A percentile compares a stretch with the other conserved stretches of the same genome.
These are phyloP conservation scores for Apeltes quadracus DNA, from an alignment of 2,113 vertebrate genomes.

Conservation along the genomic window DNA sequence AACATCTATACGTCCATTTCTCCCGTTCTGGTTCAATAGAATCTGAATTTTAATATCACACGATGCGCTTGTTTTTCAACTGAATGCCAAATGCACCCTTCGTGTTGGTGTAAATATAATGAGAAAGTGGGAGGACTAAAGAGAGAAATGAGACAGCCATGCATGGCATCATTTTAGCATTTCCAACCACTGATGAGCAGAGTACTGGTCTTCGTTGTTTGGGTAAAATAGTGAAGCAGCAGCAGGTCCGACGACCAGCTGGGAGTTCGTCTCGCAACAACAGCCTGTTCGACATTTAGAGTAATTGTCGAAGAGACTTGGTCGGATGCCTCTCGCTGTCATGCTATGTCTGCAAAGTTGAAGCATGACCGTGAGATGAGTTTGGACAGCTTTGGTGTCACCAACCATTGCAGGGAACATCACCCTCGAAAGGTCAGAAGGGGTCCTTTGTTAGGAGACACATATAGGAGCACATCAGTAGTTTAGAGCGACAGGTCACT, in stretches of 20 bases:
- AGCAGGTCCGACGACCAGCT: constrained; percentile 13
- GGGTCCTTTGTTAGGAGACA: constrained; percentile 41
- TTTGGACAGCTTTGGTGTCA: constrained; percentile 72
- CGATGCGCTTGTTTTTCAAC: constrained; percentile 14
- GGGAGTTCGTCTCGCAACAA: constrained; percentile 17
- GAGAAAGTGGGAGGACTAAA: constrained; percentile 1
- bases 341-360: constrained; percentile 52
- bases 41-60: constrained; percentile 44
- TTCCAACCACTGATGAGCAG: constrained; percentile 21
- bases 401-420: constrained; percentile 69
- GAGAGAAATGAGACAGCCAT: constrained; percentile 21
- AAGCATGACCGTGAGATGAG: constrained; percentile 63
- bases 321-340: constrained; percentile 66
- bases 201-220: background rate
- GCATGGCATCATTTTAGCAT: constrained; percentile 13
- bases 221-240: constrained; percentile 23
- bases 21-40: constrained; percentile 32
- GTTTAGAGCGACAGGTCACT: constrained; percentile 52
- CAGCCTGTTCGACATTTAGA: constrained; percentile 50
- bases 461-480: constrained; percentile 42
- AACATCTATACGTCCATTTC: constrained; percentile 39
- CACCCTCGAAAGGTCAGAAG: constrained; percentile 39
- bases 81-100: constrained; percentile 1
- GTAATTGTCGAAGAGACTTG: constrained; percentile 57
- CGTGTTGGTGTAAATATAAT: constrained; percentile 26